These are phyloP conservation scores for Athalia rosae DNA, from an alignment of 2,888 invertebrate species.

Conservation along the genomic window DNA sequence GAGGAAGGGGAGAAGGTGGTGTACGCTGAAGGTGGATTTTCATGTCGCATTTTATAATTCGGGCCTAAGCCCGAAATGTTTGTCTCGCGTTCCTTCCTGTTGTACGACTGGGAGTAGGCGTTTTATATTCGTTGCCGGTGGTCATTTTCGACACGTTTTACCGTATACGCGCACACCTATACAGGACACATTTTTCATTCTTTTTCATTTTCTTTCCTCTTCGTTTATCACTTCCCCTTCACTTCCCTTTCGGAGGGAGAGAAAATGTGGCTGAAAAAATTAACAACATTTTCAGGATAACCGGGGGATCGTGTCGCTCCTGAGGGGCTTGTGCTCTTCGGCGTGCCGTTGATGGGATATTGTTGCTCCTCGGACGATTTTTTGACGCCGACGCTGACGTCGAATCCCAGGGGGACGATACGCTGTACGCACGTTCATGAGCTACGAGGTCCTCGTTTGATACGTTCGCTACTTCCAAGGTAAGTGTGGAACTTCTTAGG, in stretches of 20 bases:
- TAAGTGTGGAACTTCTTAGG: too few species aligned
- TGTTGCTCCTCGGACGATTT: slow-evolving; percentile 27
- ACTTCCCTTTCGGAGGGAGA: not conserved
- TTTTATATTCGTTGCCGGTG: slow-evolving; percentile 32
- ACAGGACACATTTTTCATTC: not conserved
- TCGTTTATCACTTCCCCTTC: not conserved
- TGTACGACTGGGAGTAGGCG: not conserved
- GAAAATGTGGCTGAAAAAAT: slow-evolving; percentile 38
- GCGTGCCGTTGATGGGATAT: slow-evolving; percentile 35
- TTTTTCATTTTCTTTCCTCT: not conserved
- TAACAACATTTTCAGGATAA: slow-evolving; percentile 38
- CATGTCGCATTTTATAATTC: slow-evolving; percentile 37
- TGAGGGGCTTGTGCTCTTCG: not conserved
- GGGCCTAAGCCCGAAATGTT: slow-evolving; percentile 31
- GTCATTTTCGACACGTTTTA: slow-evolving; percentile 11
- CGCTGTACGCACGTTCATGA: too few species aligned
- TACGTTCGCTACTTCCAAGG: too few species aligned
- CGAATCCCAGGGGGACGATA: not conserved
- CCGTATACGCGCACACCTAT: too few species aligned
- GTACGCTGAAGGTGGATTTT: slow-evolving; percentile 31
- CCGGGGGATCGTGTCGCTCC: not conserved
- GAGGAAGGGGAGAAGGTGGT: not conserved
- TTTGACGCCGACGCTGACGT: slow-evolving; percentile 1
- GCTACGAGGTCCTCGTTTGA: too few species aligned
- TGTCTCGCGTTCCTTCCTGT: not conserved